Conservation (phyloP, 2,888 invertebrate genomes). For the Lasioglossum calceatum region DNA sequence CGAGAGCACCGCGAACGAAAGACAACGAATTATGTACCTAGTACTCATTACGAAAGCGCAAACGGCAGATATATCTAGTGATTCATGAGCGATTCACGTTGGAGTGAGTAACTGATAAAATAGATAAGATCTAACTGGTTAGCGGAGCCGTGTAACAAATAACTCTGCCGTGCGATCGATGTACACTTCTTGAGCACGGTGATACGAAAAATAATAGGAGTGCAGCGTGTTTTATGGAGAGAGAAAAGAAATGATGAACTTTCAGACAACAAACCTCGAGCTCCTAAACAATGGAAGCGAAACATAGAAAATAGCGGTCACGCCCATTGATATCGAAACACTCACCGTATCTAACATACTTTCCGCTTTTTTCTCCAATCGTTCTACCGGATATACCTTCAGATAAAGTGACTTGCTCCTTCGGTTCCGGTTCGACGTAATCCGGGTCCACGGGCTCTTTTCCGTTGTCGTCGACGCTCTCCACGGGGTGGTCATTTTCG, state of each 20-base stretch:
- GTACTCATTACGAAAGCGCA: slow-evolving; percentile 46
- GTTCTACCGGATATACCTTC: slow-evolving; percentile 55
- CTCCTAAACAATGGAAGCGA: slow-evolving; percentile 13
- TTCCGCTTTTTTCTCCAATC: slow-evolving; percentile 68
- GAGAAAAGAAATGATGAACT: neutral
- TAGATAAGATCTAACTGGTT: slow-evolving; percentile 74
- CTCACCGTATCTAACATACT: slow-evolving; percentile 82
- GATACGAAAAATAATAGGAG: neutral
- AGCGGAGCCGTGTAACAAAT: slow-evolving; percentile 25
- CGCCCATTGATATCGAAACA: slow-evolving; percentile 80
- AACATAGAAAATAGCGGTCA: slow-evolving; percentile 69
- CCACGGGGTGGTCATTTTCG: slow-evolving; percentile 4
- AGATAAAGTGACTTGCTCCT: slow-evolving; percentile 2
- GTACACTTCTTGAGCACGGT: neutral
- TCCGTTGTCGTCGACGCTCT: neutral
- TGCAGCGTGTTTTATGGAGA: too few species aligned
- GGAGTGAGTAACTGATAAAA: slow-evolving; percentile 79
- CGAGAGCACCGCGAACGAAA: neutral
- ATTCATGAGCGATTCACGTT: slow-evolving; percentile 69
- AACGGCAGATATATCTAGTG: slow-evolving; percentile 53
- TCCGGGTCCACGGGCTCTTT: neutral
- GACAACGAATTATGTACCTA: neutral
- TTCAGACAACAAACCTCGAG: neutral
- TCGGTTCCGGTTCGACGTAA: neutral
- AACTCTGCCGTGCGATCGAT: neutral